Base-by-base conservation (phyloP, 2,113 vertebrate genomes). In the Cathartes aura region DNA sequence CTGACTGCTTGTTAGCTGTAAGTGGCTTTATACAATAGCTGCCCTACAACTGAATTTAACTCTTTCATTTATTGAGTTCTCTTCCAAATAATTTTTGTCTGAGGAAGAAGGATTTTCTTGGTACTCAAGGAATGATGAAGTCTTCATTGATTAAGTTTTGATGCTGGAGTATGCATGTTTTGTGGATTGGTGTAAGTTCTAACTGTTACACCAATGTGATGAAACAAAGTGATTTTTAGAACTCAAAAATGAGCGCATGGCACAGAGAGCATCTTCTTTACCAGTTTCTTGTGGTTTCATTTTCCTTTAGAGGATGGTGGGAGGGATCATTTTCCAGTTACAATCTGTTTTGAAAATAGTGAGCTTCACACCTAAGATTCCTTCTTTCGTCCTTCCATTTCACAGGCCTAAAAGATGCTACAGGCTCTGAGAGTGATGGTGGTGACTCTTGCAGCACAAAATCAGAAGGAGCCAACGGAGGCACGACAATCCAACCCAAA, bases 361-460 rank as follows among this genome's bases (percentile, higher is more conserved):
- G 48, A 71, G 15, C 23, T 81, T 78, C 47, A 82, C 58, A 36
- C 56, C 88, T 97, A 90, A 97, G 59, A 64, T 89, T 87, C 50
- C 24, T 94, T 84, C 55, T 97, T 96, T 96, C 75, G 83, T 89
- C 59, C 56, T 13, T 83, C 45, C 67, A 16, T 97, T 93, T 97
- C 89, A 95, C 96, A 99, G 99, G 99, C 95, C 97, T 99, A 71
- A 99, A 99, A 97, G 99, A 99, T 96, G 99, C 99, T 90, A 99
- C 99, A 36, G 99, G 99, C 91, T 99, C 99, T 24, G 99, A 99
- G 97, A 99, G 99, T 48, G 99, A 99, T 45, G 99, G 99, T 36
- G 99, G 98, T 15, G 99, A 99, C 96, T 98, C 98, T 8, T 98
- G 98, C 97, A 99, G 98, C 92, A 98, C 98, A 90, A 99, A 99